Evolutionary conservation across 2,797 vertebrate genomes (phyloP), one percentile per base, ranked within the genome.

Genomic region (Arrhamphus sclerolepis): DNA sequence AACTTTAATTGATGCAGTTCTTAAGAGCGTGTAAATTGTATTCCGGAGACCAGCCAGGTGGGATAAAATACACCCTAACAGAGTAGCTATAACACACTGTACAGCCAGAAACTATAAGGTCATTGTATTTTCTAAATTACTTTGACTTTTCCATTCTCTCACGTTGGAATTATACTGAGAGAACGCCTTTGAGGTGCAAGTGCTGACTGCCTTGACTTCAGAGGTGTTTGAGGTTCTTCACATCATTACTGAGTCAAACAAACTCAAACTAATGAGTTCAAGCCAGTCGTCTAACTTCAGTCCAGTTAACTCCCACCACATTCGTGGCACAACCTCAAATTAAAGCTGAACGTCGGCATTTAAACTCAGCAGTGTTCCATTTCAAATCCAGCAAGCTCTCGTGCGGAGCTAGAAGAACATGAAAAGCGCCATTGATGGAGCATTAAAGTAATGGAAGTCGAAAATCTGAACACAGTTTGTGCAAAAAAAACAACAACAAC

Each of bases 251-350:
- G 24, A 41, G 4, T 6, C 43, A 46, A 40, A 69, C 51, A 17
- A 29, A 43, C 11, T 42, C 46, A 58, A 66, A 51, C n/a, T 20
- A 26, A 56, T 59, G 28, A 41, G 40, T 72, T 40, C 2, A 22
- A 72, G 57, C 65, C 49, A 28, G 54, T 44, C 47, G 41, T 4
- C 40, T 48, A 8, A 24, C 40, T 59, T 62, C 16, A 46, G 14
- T 54, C 42, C 62, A 39, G 0, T 44, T 40, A 21, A 41, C 42
- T 41, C 44, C 26, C 61, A 62, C 70, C 59, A 78, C 46, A 54
- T 56, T 26, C 17, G n/a, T 70, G 62, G 28, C 29, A 48, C 64
- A 51, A 65, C 67, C 58, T 74, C 43, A 47, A 73, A 81, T 74
- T 53, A 70, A 55, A 69, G 52, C 46, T 68, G 53, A 66, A 52